Conservation (phyloP, 2,797 vertebrate species). For the Spondyliosoma cantharus region DNA sequence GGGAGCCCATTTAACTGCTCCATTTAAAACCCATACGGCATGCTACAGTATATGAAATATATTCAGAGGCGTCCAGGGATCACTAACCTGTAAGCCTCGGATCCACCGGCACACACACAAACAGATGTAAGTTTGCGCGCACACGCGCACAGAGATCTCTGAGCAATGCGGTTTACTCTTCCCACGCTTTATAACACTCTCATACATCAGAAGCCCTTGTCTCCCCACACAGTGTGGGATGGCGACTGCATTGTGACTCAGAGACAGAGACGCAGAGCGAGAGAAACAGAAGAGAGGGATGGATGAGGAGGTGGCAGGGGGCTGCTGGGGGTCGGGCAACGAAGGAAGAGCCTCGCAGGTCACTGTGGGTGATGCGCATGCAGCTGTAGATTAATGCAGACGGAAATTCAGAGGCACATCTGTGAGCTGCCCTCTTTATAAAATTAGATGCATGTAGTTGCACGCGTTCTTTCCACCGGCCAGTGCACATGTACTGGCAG, state of each 20-base stretch:
- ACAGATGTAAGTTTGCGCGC: constrained; percentile 31
- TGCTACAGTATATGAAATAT: constrained; percentile 56
- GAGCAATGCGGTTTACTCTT: constrained; percentile 75
- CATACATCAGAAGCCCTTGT: constrained; percentile 79
- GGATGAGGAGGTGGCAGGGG: constrained; percentile 57
- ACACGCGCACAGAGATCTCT: constrained; percentile 58
- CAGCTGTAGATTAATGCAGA: constrained; percentile 8
- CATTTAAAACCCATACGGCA: constrained; percentile 55
- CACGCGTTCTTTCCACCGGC: neutral
- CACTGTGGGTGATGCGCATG: constrained; percentile 37
- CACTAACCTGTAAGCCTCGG: constrained; percentile 60
- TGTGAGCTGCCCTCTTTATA: neutral
- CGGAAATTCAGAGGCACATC: neutral
- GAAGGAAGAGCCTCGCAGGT: constrained; percentile 41
- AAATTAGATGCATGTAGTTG: neutral
- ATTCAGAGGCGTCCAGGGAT: constrained; percentile 66
- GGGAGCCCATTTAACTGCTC: constrained; percentile 57
- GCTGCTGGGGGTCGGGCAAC: constrained; percentile 41
- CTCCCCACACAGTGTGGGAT: constrained; percentile 83
- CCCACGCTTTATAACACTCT: constrained; percentile 79
- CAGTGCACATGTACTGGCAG: neutral
- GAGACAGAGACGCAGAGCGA: constrained; percentile 61
- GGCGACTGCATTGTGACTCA: constrained; percentile 83
- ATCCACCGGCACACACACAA: constrained; percentile 45
- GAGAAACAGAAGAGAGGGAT: constrained; percentile 46